These are phyloP conservation scores for Luperina nickerlii DNA, from an alignment of 2,888 invertebrate genomes.

Conservation along the genomic window DNA sequence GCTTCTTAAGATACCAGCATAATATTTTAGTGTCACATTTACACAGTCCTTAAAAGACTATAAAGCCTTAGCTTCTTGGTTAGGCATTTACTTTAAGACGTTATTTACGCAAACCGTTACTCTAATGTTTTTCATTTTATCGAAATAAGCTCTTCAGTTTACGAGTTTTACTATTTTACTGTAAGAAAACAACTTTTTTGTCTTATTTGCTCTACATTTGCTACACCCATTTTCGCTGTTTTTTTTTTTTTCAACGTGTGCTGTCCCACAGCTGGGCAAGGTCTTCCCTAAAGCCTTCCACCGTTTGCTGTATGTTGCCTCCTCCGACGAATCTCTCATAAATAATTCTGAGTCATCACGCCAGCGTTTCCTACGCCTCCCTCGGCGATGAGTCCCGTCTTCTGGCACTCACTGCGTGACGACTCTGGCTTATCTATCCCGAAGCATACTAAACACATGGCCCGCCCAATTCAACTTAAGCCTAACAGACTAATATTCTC, in stretches of 20 bases:
- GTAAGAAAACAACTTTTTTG: neutral
- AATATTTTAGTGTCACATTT: conserved; percentile 34
- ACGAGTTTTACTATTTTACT: neutral
- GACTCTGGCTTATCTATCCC: neutral
- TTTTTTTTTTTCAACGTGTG: neutral
- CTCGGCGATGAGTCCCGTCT: neutral
- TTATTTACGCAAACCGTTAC: conserved; percentile 1
- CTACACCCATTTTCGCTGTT: too few species aligned
- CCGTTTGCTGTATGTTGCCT: neutral
- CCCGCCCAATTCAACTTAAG: neutral
- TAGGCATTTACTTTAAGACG: conserved; percentile 9
- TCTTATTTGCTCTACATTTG: neutral
- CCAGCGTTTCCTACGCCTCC: neutral
- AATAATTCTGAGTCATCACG: neutral
- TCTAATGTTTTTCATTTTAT: neutral
- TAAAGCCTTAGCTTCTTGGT: neutral
- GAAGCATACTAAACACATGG: too few species aligned
- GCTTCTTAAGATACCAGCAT: conserved; percentile 19
- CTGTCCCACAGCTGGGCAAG: neutral
- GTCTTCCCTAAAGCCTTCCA: neutral
- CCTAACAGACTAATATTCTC: neutral
- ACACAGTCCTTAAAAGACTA: conserved; percentile 32
- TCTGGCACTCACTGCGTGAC: neutral
- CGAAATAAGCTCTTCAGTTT: neutral
- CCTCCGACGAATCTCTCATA: too few species aligned